Base-by-base conservation (phyloP, 2,888 invertebrate genomes). In the Entomobrya proxima region DNA sequence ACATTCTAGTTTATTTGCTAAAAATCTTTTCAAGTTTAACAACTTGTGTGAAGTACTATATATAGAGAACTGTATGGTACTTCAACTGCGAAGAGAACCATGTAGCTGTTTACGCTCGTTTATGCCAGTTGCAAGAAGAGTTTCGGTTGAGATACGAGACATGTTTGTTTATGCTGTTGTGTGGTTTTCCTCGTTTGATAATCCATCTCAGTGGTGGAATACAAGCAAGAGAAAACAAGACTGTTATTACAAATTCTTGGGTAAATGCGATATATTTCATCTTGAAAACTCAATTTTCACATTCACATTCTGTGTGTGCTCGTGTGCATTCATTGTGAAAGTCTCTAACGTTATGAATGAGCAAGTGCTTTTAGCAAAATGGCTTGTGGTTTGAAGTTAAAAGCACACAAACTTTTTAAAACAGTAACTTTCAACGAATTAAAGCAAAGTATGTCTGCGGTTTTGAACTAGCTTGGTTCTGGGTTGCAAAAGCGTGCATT, bases 21-120 rank as follows among this genome's bases (percentile, higher is more conserved):
- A 61, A 61, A 75, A 55, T 75, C 75, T 75, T 75, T 75, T 27
- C 50, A 55, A 52, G 32, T 75, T 72, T 72, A 15, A 1, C 30
- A 61, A 32, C 15, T 61, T 61, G n/a, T 61, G 55, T 55, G 21
- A 50, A 18, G 21, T 55, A n/a, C n/a, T n/a, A n/a, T n/a, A n/a
- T n/a, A n/a, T n/a, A n/a, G n/a, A n/a, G n/a, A n/a, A n/a, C n/a
- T n/a, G n/a, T n/a, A n/a, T n/a, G n/a, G n/a, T n/a, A n/a, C n/a
- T n/a, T n/a, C n/a, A n/a, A n/a, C n/a, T n/a, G n/a, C n/a, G n/a
- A n/a, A n/a, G n/a, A n/a, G n/a, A n/a, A n/a, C n/a, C n/a, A n/a
- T n/a, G n/a, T n/a, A n/a, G n/a, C n/a, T n/a, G n/a, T n/a, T n/a
- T n/a, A n/a, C n/a, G n/a, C n/a, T n/a, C n/a, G n/a, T n/a, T n/a